Base-by-base conservation (phyloP, 2,113 vertebrate species). In the Cromileptes altivelis region DNA sequence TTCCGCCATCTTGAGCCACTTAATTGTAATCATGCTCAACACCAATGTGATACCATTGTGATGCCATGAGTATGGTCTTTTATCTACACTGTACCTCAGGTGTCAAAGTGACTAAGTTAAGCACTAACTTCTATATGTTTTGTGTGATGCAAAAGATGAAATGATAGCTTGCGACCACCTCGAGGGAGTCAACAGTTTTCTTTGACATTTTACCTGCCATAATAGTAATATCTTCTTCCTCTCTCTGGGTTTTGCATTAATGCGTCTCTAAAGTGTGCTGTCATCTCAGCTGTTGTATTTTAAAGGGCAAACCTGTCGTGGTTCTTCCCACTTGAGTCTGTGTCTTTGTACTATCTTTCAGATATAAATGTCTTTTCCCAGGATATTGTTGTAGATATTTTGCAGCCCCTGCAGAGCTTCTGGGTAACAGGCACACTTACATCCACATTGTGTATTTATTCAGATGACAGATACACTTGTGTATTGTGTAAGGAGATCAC, bases 241-340 rank as follows among this genome's bases (percentile, higher is more conserved):
- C 75, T 72, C 71, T 10, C 19, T 33, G 49, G 70, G 74, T 68
- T 68, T 61, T 58, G 25, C 55, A 60, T 83, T 86, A 74, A 75
- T 52, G 25, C 21, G 9, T 85, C 80, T 73, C 77, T 6, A 14
- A 88, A 70, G 87, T 76, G 45, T 75, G 61, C 85, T 91, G 85
- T 89, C 81, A 76, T 87, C 81, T 88, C 85, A 72, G 61, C 80
- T 81, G 71, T 82, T 81, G 58, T 86, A 74, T 85, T 90, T 80
- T 81, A 91, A 92, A 93, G 91, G 88, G 75, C 89, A 91, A 70
- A 78, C 49, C 77, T 85, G 78, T 33, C 63, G 58, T 25, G 50
- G 6, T 40, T 87, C 58, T 58, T 71, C 63, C 78, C 76, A n/a
- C 8, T 63, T 25, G 49, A 53, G 55, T 30, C 56, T 69, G 56